Evolutionary conservation across 2,888 invertebrate genomes (phyloP).

Genomic region (Cryptocheilus praepositus): DNA sequence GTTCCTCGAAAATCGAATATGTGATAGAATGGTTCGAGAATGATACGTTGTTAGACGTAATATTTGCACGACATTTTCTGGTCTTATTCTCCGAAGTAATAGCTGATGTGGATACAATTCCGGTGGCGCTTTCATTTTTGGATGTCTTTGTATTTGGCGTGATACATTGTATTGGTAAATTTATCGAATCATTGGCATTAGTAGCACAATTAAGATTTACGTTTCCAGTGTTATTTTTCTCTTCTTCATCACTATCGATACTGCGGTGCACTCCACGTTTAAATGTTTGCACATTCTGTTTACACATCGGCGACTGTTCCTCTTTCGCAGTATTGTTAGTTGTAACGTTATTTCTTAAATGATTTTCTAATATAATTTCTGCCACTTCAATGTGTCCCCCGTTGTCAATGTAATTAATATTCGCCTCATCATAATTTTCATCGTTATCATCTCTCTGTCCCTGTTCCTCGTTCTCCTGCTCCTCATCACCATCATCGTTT

Average conservation of each 20-base stretch:
- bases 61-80: not conserved
- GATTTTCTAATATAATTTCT: too few species aligned
- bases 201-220: not conserved
- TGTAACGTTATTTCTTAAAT: too few species aligned
- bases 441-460: not conserved
- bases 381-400: too few species aligned
- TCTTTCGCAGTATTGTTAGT: too few species aligned
- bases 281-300: slow-evolving; percentile 6
- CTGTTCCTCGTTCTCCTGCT: slow-evolving; percentile 20
- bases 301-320: slow-evolving; percentile 2
- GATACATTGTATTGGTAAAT: slow-evolving; percentile 28
- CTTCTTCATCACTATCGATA: slow-evolving; percentile 7
- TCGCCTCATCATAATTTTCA: too few species aligned
- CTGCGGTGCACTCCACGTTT: slow-evolving; percentile 3
- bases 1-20: too few species aligned
- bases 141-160: slow-evolving; percentile 27
- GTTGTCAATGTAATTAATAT: too few species aligned
- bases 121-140: not conserved
- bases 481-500: slow-evolving; percentile 18
- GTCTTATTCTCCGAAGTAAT: not conserved
- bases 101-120: not conserved
- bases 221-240: slow-evolving; percentile 14
- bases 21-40: not conserved
- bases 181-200: not conserved
- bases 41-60: not conserved